Evolutionary conservation across 2,888 invertebrate species (phyloP).

Genomic region (Horisme vitalbata): DNA sequence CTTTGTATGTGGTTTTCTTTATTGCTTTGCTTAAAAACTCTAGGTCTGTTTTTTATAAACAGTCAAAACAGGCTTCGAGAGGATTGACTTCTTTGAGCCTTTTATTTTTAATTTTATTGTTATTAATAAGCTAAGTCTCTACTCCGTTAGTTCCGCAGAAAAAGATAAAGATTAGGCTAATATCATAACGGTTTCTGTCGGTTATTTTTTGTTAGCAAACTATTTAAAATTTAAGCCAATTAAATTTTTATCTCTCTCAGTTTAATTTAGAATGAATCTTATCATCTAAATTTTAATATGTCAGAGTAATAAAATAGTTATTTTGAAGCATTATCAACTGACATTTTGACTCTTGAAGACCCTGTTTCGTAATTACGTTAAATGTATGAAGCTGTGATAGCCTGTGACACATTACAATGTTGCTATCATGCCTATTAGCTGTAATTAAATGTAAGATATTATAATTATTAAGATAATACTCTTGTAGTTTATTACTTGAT

Average conservation of each 20-base stretch:
- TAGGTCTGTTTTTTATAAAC: not conserved
- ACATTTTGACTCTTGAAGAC: constrained; percentile 24
- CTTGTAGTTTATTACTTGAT: constrained; percentile 35
- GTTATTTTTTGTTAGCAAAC: constrained; percentile 4
- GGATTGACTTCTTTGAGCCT: no score
- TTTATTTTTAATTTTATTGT: no score
- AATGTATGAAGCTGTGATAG: constrained; percentile 39
- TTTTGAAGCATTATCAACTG: constrained; percentile 39
- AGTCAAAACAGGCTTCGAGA: not conserved
- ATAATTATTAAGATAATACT: constrained; percentile 61
- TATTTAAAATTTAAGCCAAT: constrained; percentile 10
- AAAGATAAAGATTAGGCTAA: no score
- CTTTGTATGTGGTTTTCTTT: constrained; percentile 6
- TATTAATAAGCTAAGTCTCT: no score
- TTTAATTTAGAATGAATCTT: constrained; percentile 20
- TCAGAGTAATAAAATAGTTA: constrained; percentile 39
- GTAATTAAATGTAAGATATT: constrained; percentile 69
- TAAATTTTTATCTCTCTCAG: constrained; percentile 21
- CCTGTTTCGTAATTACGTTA: constrained; percentile 45
- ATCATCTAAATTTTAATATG: constrained; percentile 22
- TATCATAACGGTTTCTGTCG: not conserved
- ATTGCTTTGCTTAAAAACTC: no score
- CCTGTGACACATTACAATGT: constrained; percentile 56
- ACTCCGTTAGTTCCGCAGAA: not conserved
- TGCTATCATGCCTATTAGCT: constrained; percentile 65